phyloP scores from a whole-genome alignment of 1,140 invertebrate genomes.

The Cyphomyrmex costatus region DNA sequence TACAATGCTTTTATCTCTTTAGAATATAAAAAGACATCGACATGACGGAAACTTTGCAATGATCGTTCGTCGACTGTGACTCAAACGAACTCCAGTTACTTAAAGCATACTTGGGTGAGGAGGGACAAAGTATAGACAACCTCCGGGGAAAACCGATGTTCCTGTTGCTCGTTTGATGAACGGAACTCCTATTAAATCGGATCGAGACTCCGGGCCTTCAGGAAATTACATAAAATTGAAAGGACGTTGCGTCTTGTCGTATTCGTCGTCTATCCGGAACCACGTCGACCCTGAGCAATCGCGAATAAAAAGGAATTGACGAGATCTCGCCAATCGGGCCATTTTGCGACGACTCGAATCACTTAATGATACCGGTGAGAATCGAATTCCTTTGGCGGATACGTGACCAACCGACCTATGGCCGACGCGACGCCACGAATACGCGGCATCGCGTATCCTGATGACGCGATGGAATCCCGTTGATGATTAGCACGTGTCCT shows the following conservation, averaged over 20 bases:
- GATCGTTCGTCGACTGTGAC: slow-evolving; percentile 15
- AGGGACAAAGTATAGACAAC: slow-evolving; percentile 23
- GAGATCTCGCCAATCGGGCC: slow-evolving; percentile 45
- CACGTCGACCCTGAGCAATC: slow-evolving; percentile 28
- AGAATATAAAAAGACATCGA: slow-evolving; percentile 37
- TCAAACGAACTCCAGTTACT: slow-evolving; percentile 51
- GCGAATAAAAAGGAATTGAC: slow-evolving; percentile 49
- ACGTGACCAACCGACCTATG: slow-evolving; percentile 21
- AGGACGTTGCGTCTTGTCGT: slow-evolving; percentile 60
- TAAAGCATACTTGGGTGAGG: slow-evolving; percentile 44
- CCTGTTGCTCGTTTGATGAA: slow-evolving; percentile 78
- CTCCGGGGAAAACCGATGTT: slow-evolving; percentile 45
- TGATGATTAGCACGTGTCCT: slow-evolving; percentile 59
- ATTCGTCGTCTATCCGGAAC: slow-evolving; percentile 24
- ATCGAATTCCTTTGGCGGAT: slow-evolving; percentile 60
- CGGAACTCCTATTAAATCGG: slow-evolving; percentile 78
- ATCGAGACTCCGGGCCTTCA: slow-evolving; percentile 67
- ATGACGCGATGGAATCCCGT: slow-evolving; percentile 58
- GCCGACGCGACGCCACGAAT: slow-evolving; percentile 35
- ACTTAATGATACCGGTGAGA: slow-evolving; percentile 58
- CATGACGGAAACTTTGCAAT: slow-evolving; percentile 14
- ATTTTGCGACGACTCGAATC: slow-evolving; percentile 63
- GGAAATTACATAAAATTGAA: slow-evolving; percentile 81
- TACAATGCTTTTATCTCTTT: not conserved
- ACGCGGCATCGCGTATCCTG: slow-evolving; percentile 42